Conservation (phyloP, 2,113 vertebrate species). For the Scatophagus argus region DNA sequence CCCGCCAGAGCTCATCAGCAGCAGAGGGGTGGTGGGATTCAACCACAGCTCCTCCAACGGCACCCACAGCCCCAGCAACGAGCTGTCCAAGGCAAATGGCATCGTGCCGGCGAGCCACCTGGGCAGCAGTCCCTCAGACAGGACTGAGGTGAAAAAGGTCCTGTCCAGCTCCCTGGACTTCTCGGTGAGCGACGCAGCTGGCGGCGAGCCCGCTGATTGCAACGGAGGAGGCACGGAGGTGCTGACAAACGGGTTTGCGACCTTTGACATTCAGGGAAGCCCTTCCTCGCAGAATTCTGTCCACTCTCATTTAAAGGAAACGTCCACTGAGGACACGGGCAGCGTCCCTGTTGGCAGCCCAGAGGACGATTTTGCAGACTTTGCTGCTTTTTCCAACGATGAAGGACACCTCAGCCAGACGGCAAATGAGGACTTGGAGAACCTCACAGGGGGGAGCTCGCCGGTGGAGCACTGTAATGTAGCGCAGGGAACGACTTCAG, state of each 20-base stretch:
- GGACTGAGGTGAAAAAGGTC: constrained; percentile 71
- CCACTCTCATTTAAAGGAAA: constrained; percentile 70
- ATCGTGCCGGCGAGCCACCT: constrained; percentile 81
- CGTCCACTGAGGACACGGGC: constrained; percentile 74
- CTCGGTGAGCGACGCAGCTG: constrained; percentile 43
- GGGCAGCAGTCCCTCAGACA: constrained; percentile 77
- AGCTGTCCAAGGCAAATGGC: constrained; percentile 80
- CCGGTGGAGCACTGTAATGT: constrained; percentile 52
- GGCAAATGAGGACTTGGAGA: constrained; percentile 57
- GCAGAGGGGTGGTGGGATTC: constrained; percentile 78
- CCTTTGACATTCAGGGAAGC: constrained; percentile 77
- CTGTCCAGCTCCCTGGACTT: constrained; percentile 67
- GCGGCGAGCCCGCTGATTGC: constrained; percentile 73
- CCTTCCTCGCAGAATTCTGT: constrained; percentile 62
- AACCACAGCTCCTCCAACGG: constrained; percentile 83
- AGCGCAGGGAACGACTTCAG: constrained; percentile 60
- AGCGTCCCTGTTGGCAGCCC: constrained; percentile 68
- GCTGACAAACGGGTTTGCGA: constrained; percentile 93
- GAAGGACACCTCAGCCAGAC: constrained; percentile 58
- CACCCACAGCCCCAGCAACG: constrained; percentile 74
- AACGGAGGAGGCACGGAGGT: constrained; percentile 87
- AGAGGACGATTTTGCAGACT: constrained; percentile 90
- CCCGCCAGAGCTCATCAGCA: constrained; percentile 85
- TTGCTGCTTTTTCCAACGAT: constrained; percentile 88
- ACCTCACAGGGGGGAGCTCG: constrained; percentile 67